phyloP scores from a whole-genome alignment of 2,888 invertebrate genomes.

The Ferrisia virgata region DNA sequence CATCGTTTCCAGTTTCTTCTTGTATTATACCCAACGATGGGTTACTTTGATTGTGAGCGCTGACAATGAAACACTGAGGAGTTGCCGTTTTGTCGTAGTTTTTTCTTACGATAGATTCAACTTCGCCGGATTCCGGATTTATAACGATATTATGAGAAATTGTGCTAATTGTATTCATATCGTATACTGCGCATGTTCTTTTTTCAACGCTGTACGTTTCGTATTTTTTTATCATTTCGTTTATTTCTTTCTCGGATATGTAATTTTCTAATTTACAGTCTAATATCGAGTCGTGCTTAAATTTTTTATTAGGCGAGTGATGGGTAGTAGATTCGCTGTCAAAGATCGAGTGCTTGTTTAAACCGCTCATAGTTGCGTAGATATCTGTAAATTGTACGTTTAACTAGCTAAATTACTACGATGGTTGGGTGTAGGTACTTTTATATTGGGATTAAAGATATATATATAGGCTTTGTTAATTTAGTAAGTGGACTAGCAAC shows the following conservation, averaged over 20 bases:
- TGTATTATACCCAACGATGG: slow-evolving; percentile 14
- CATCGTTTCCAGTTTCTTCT: slow-evolving; percentile 2
- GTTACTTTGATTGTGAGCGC: not conserved
- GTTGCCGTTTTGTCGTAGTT: slow-evolving; percentile 18
- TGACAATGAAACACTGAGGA: not conserved
- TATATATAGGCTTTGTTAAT: too few species aligned
- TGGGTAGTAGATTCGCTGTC: not conserved
- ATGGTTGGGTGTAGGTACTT: not conserved
- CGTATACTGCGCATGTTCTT: slow-evolving; percentile 1
- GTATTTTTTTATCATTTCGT: slow-evolving; percentile 7
- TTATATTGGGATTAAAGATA: too few species aligned
- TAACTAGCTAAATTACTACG: not conserved
- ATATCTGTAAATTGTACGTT: not conserved
- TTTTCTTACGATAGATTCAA: not conserved
- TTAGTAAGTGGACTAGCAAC: too few species aligned
- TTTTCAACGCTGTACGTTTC: not conserved
- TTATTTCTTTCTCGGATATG: slow-evolving; percentile 35
- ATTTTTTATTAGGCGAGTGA: slow-evolving; percentile 11
- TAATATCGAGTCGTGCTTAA: not conserved
- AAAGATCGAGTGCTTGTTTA: slow-evolving; percentile 5
- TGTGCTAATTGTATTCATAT: not conserved
- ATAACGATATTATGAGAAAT: slow-evolving; percentile 12
- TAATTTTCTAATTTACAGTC: slow-evolving; percentile 34
- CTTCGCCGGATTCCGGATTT: slow-evolving; percentile 28
- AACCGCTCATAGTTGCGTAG: not conserved